phyloP scores from a whole-genome alignment of 2,113 vertebrate genomes.

The Epinephelus fuscoguttatus region DNA sequence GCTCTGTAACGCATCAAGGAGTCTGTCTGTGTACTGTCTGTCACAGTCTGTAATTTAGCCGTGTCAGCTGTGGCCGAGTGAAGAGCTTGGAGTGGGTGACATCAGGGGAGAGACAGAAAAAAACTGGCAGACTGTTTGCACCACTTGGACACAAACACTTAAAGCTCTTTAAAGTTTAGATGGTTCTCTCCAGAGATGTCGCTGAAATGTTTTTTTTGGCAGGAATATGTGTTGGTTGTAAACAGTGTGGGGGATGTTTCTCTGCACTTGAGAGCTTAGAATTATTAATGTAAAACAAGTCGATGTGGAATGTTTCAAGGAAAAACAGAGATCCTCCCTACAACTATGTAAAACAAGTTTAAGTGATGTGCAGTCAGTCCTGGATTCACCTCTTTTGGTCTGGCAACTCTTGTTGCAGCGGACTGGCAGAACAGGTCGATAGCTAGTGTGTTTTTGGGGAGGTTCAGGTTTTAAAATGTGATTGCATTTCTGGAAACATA shows the following conservation, averaged over 20 bases:
- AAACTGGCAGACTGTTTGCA: conserved; percentile 9
- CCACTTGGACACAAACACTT: conserved; percentile 25
- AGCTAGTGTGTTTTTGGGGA: neutral
- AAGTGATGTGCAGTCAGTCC: neutral
- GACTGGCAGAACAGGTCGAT: neutral
- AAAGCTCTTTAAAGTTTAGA: neutral
- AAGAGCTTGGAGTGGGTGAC: conserved; percentile 49
- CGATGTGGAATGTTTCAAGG: neutral
- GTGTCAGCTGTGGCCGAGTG: conserved; percentile 49
- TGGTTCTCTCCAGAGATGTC: neutral
- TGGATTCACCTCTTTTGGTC: neutral
- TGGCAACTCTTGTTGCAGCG: neutral
- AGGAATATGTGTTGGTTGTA: conserved; percentile 4
- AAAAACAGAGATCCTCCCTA: neutral
- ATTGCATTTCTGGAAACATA: neutral
- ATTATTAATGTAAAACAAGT: neutral
- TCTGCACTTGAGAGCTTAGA: neutral
- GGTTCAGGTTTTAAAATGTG: neutral
- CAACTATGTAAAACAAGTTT: neutral
- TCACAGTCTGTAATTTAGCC: conserved; percentile 67
- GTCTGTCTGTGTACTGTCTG: conserved; percentile 59
- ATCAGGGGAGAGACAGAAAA: conserved; percentile 50
- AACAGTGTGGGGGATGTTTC: conserved; percentile 19
- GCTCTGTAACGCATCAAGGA: conserved; percentile 52
- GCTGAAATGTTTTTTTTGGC: conserved; percentile 14